A percentile compares a stretch with the other conserved stretches of the same genome.
Evolutionary conservation across 64 coral and sea anemone species (phyloP).

Genomic region (Dendronephthya gigantea): DNA sequence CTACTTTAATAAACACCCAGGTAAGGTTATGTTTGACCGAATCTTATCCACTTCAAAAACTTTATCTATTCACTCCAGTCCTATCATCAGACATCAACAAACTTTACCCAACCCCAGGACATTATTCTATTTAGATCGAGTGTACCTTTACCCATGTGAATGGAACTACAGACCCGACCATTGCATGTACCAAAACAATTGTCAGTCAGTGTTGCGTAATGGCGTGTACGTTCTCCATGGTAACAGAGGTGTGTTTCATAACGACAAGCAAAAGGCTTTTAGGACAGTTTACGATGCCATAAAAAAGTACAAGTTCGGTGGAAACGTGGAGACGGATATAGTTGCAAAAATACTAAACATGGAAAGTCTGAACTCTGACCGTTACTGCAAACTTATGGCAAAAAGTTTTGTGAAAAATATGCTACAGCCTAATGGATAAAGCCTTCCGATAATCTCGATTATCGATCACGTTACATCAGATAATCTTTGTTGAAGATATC

Average conservation of each 20-base stretch:
- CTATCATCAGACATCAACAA: no score
- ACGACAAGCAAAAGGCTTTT: conserved; percentile 61
- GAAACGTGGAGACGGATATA: conserved; percentile 5
- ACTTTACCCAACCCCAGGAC: no score
- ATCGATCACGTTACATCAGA: no score
- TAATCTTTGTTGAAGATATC: no score
- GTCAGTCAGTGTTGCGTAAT: conserved; percentile 55
- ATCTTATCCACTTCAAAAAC: background rate
- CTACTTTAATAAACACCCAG: background rate
- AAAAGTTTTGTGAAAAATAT: background rate
- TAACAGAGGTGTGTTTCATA: conserved; percentile 67
- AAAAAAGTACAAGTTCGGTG: conserved; percentile 41
- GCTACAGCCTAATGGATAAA: background rate
- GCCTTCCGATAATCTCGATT: background rate
- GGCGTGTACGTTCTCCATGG: conserved; percentile 93
- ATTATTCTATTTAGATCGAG: conserved; percentile 37
- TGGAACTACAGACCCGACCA: conserved; percentile 95
- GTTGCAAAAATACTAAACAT: background rate
- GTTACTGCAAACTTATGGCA: background rate
- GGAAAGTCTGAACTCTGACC: background rate
- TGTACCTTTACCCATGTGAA: conserved; percentile 66
- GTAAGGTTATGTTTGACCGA: background rate
- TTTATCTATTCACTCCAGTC: no score
- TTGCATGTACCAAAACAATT: conserved; percentile 88
- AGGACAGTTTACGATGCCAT: conserved; percentile 55